Evolutionary conservation across 2,113 vertebrate species (phyloP).

Genomic region (Drymodes brunneopygia): DNA sequence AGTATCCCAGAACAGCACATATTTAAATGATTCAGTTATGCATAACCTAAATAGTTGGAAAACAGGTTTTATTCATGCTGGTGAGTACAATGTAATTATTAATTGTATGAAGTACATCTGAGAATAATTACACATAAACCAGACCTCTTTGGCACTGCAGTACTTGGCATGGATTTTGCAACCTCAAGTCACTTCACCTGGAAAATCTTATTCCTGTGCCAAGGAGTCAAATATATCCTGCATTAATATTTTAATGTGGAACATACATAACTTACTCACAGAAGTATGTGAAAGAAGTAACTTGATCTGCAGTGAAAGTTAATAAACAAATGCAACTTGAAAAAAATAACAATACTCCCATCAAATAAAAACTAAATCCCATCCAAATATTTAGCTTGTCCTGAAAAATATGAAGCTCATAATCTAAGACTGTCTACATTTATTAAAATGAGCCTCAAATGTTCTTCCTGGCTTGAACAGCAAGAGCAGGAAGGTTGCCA

Average conservation of each 20-base stretch:
- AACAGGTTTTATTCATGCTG: background rate
- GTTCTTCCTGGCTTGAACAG: background rate
- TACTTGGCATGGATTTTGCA: background rate
- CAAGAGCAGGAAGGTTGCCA: background rate
- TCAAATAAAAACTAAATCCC: background rate
- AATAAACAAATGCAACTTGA: background rate
- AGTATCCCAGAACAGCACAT: background rate
- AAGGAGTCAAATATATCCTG: background rate
- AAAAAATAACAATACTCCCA: background rate
- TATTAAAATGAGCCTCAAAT: background rate
- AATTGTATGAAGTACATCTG: background rate
- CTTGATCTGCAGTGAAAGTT: background rate
- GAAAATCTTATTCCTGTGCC: background rate
- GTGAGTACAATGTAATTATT: background rate
- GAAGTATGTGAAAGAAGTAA: background rate
- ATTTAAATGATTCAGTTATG: background rate
- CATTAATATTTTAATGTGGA: constrained; percentile 16
- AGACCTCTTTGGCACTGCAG: background rate
- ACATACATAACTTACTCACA: background rate
- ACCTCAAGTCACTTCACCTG: constrained; percentile 7
- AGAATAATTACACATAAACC: background rate
- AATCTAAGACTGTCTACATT: background rate
- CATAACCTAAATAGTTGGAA: background rate
- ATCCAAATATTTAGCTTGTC: background rate
- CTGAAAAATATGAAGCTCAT: background rate